Evolutionary conservation across 2,888 invertebrate genomes (phyloP).

Genomic region (Poecilobothrus nobilitatus): DNA sequence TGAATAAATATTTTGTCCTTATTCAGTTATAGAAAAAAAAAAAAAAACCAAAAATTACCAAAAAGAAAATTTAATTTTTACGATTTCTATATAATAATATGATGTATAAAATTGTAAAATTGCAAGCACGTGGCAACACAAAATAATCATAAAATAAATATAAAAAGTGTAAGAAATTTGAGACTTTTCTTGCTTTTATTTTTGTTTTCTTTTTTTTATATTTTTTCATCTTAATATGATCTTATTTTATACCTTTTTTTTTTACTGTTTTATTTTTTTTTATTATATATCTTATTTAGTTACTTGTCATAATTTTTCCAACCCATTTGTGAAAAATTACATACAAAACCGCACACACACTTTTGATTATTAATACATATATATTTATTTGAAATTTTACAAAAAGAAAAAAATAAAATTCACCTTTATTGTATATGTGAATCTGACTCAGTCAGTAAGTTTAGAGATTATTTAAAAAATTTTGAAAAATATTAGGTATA

Average conservation of each 20-base stretch:
- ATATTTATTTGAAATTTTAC: no score
- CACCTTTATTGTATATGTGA: no score
- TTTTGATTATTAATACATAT: no score
- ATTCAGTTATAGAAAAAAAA: constrained; percentile 3
- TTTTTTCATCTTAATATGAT: neutral
- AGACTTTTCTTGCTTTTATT: neutral
- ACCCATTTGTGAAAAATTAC: neutral
- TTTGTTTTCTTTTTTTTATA: no score
- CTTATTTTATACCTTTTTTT: neutral
- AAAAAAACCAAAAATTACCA: no score
- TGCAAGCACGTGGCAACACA: constrained; percentile 2
- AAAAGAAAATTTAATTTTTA: neutral
- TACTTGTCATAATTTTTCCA: neutral
- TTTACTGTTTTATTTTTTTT: neutral
- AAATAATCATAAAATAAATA: neutral
- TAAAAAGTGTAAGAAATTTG: neutral
- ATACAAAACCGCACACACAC: no score
- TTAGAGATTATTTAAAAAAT: no score
- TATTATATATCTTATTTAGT: neutral
- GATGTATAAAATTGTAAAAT: constrained; percentile 5
- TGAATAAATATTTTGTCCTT: neutral
- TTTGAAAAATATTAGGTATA: no score
- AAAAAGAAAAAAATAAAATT: no score
- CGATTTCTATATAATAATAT: neutral
- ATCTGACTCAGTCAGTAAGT: no score